Conservation (phyloP, 2,888 invertebrate species). For the Dolichomitus sp. region DNA sequence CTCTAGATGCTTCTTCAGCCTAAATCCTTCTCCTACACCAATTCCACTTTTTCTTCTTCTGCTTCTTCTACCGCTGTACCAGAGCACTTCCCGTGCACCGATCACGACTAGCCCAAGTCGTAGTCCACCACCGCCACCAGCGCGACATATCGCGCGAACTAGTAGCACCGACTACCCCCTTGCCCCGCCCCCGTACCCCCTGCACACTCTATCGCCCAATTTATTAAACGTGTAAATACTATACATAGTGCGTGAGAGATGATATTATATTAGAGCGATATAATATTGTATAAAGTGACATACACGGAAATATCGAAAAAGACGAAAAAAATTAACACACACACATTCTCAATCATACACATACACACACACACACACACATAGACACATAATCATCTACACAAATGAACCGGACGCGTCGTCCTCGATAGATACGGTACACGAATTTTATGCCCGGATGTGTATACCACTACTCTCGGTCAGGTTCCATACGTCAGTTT, state of each 20-base stretch:
- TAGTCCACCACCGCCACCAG: slow-evolving; percentile 49
- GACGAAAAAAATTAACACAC: slow-evolving; percentile 65
- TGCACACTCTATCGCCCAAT: slow-evolving; percentile 72
- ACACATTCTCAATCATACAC: slow-evolving; percentile 56
- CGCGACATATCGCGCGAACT: slow-evolving; percentile 61
- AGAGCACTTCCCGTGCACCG: slow-evolving; percentile 59
- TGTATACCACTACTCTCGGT: slow-evolving; percentile 70
- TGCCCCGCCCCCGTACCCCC: slow-evolving; percentile 32
- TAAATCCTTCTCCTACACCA: slow-evolving; percentile 36
- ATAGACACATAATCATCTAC: slow-evolving; percentile 49
- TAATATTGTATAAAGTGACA: slow-evolving; percentile 80
- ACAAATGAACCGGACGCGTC: slow-evolving; percentile 59
- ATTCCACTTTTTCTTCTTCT: slow-evolving; percentile 53
- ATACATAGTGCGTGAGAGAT: slow-evolving; percentile 81
- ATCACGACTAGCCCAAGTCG: slow-evolving; percentile 52
- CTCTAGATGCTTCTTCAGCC: slow-evolving; percentile 78
- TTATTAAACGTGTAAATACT: slow-evolving; percentile 81
- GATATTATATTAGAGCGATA: slow-evolving; percentile 81
- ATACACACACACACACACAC: slow-evolving; percentile 29
- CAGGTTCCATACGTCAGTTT: slow-evolving; percentile 75
- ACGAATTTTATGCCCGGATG: slow-evolving; percentile 65
- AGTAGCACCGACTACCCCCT: slow-evolving; percentile 55
- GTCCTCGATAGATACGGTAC: slow-evolving; percentile 63
- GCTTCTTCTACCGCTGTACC: slow-evolving; percentile 61
- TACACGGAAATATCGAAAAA: slow-evolving; percentile 54